These are phyloP conservation scores for Drosophila kuntzei DNA, from an alignment of 2,888 invertebrate species.

Conservation along the genomic window DNA sequence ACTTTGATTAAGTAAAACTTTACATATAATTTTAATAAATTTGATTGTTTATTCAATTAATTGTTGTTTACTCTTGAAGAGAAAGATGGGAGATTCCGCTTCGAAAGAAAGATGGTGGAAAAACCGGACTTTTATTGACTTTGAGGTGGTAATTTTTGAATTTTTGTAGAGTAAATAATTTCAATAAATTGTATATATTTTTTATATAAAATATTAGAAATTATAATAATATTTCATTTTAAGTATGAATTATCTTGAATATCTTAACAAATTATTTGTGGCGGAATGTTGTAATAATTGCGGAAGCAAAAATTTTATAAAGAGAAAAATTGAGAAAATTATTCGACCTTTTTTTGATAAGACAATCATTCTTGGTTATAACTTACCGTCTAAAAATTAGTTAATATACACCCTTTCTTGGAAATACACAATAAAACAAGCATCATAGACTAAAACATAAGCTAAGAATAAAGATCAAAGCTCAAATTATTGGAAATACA, in stretches of 20 bases:
- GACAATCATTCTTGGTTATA: not conserved
- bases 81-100: not conserved
- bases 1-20: not conserved
- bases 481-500: not conserved
- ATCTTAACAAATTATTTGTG: too few relatives aligned
- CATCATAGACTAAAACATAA: not conserved
- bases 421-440: not conserved
- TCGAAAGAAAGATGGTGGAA: constrained; percentile 1
- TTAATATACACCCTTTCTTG: not conserved
- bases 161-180: not conserved
- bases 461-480: not conserved
- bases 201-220: too few relatives aligned
- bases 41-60: not conserved
- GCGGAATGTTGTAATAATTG: too few relatives aligned
- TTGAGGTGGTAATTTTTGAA: not conserved
- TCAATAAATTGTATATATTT: not conserved
- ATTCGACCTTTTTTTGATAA: too few relatives aligned
- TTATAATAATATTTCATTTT: too few relatives aligned
- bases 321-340: too few relatives aligned
- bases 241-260: too few relatives aligned
- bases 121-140: not conserved
- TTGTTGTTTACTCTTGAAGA: not conserved
- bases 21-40: not conserved
- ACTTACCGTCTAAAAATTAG: not conserved
- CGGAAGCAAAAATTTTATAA: too few relatives aligned